These are phyloP conservation scores for Laupala kohalensis DNA, from an alignment of 1,140 invertebrate species.

Conservation along the genomic window DNA sequence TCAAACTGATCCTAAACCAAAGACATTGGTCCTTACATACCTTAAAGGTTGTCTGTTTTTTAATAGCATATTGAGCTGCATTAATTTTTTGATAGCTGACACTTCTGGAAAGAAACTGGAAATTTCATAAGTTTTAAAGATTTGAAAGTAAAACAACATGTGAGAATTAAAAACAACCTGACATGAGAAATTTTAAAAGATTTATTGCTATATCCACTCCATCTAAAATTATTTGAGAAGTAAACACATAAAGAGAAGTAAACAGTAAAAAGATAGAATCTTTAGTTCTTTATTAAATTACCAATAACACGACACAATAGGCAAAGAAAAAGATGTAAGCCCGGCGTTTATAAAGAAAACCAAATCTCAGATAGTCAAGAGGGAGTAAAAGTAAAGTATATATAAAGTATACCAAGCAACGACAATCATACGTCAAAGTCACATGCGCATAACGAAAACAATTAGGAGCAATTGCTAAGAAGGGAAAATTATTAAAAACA, in stretches of 20 bases:
- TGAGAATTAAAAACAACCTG: neutral
- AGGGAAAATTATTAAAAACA: neutral
- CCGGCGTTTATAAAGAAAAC: neutral
- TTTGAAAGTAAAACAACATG: neutral
- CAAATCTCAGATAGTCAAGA: neutral
- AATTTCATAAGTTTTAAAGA: constrained; percentile 5
- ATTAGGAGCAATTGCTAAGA: neutral
- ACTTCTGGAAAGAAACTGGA: constrained; percentile 12
- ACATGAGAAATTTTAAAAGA: neutral
- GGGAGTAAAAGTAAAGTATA: neutral
- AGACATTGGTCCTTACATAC: constrained; percentile 5
- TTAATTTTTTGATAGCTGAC: neutral
- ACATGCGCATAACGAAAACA: neutral
- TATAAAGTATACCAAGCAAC: neutral
- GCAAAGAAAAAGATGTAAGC: neutral
- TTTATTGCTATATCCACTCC: too few relatives aligned
- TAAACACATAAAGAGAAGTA: too few relatives aligned
- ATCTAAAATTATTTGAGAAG: too few relatives aligned
- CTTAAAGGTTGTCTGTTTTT: constrained; percentile 11
- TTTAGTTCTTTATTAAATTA: too few relatives aligned
- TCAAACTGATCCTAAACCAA: neutral
- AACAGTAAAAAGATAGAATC: too few relatives aligned
- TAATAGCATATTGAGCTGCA: constrained; percentile 4
- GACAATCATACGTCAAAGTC: neutral
- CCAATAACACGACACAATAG: too few relatives aligned